Evolutionary conservation across 2,888 invertebrate genomes (phyloP).

Genomic region (Aspidiotus rigidus): DNA sequence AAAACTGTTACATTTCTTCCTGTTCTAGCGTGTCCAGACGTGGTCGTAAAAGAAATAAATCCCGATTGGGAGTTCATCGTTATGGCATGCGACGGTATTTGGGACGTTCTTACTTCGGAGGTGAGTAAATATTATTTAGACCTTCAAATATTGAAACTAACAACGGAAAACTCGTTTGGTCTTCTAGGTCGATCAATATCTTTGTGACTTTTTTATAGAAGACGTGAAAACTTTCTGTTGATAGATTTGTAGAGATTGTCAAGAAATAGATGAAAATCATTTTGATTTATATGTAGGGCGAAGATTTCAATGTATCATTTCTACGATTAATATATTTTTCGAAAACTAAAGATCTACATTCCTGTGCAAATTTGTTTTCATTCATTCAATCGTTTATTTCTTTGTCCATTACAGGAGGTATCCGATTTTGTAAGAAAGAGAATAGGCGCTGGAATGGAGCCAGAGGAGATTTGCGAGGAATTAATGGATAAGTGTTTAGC

Average conservation of each 20-base stretch:
- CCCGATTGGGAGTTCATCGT: slow-evolving; percentile 94
- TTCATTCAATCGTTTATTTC: neutral
- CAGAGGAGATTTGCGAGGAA: slow-evolving; percentile 91
- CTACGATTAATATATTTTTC: too few species aligned
- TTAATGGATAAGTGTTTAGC: slow-evolving; percentile 90
- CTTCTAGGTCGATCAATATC: too few species aligned
- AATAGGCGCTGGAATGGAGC: slow-evolving; percentile 71
- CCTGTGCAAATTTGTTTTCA: too few species aligned
- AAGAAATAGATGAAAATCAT: too few species aligned
- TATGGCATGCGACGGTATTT: slow-evolving; percentile 96
- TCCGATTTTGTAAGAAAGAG: slow-evolving; percentile 78
- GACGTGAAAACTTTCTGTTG: too few species aligned
- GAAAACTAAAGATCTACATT: too few species aligned
- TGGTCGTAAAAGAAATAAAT: slow-evolving; percentile 67
- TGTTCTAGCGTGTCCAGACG: slow-evolving; percentile 79
- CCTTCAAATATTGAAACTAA: too few species aligned
- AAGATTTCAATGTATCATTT: too few species aligned
- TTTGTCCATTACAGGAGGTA: slow-evolving; percentile 57
- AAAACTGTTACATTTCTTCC: slow-evolving; percentile 5
- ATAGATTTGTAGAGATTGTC: too few species aligned
- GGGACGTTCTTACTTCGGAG: slow-evolving; percentile 95
- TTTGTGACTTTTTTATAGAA: too few species aligned
- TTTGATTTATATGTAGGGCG: too few species aligned
- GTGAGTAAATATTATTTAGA: slow-evolving; percentile 41
- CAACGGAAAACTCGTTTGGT: too few species aligned